These are phyloP conservation scores for Halcyon malimbica DNA, from an alignment of 2,113 vertebrate genomes.

Conservation along the genomic window DNA sequence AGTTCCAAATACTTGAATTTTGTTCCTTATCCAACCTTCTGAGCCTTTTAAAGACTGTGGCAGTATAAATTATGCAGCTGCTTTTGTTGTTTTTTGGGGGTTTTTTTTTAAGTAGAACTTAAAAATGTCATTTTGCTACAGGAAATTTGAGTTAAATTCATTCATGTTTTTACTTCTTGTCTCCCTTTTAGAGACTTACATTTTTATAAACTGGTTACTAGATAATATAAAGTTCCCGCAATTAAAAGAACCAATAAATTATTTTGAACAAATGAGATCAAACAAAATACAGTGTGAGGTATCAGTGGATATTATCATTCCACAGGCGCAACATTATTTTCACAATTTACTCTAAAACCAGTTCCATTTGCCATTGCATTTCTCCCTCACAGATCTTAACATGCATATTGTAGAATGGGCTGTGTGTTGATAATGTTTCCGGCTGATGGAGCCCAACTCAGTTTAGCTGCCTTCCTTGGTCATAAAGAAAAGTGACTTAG, in stretches of 20 bases:
- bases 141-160: constrained; percentile 1
- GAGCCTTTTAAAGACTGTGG: not conserved
- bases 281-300: not conserved
- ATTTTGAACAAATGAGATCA: not conserved
- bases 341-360: not conserved
- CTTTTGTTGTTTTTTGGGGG: not conserved
- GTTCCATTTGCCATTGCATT: not conserved
- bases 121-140: not conserved
- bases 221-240: not conserved
- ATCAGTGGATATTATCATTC: not conserved
- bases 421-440: not conserved
- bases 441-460: not conserved
- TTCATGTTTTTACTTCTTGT: not conserved
- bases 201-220: not conserved
- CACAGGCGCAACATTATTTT: not conserved
- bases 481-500: not conserved
- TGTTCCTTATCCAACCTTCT: constrained; percentile 4
- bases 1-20: constrained; percentile 41
- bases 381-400: not conserved
- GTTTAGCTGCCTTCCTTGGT: not conserved
- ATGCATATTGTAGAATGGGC: not conserved
- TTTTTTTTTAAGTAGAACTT: not conserved
- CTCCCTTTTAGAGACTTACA: not conserved
- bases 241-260: not conserved
- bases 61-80: constrained; percentile 19